A percentile compares a stretch with the other conserved stretches of the same genome.
Conservation (phyloP, 2,888 invertebrate species). For the Parapristionchus giblindavisi region DNA sequence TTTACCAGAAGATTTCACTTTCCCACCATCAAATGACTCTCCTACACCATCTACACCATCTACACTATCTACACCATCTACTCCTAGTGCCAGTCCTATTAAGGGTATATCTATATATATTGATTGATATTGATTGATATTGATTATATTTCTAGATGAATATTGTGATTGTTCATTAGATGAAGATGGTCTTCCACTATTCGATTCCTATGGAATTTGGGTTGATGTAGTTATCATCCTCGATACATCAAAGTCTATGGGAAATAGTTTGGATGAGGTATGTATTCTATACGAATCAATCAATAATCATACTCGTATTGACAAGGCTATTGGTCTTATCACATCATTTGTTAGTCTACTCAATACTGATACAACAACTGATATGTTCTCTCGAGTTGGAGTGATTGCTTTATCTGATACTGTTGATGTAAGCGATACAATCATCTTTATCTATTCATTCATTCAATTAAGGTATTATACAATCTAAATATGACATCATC, state of each 20-base stretch:
- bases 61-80: too few relatives aligned
- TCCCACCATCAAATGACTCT: too few relatives aligned
- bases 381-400: conserved; percentile 5
- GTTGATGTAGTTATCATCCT: conserved; percentile 2
- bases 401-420: neutral
- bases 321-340: neutral
- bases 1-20: too few relatives aligned
- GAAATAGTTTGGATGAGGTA: conserved; percentile 12
- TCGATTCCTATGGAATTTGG: conserved; percentile 5
- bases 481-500: conserved; percentile 8
- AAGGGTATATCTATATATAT: too few relatives aligned
- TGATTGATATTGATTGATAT: too few relatives aligned
- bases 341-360: neutral
- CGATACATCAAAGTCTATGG: conserved; percentile 7
- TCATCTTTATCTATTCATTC: neutral
- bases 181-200: neutral
- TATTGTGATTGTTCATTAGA: conserved; percentile 2
- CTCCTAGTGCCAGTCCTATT: too few relatives aligned
- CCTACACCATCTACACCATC: too few relatives aligned
- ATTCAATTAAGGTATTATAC: conserved; percentile 12
- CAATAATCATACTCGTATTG: too few relatives aligned
- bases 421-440: neutral
- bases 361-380: neutral
- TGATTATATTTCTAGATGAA: neutral
- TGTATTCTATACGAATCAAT: too few relatives aligned